A percentile compares a stretch with the other conserved stretches of the same genome.
Evolutionary conservation across 2,888 invertebrate genomes (phyloP).

Genomic region (Melikaiella ostensackeni): DNA sequence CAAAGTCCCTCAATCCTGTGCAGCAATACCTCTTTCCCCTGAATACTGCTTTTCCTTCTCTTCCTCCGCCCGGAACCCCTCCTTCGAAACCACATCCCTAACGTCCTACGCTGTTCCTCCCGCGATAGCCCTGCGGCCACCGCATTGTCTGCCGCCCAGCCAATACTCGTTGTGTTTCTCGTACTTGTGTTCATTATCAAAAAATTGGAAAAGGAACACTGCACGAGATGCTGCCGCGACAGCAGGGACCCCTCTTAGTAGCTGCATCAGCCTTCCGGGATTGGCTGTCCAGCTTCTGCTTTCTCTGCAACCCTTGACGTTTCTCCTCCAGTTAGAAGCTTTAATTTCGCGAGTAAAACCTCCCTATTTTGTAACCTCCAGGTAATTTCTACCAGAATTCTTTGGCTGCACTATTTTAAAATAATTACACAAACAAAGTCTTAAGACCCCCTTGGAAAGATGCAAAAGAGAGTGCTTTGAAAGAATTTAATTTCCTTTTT

Average conservation of each 20-base stretch:
- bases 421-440: slow-evolving; percentile 8
- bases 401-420: not conserved
- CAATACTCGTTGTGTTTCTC: slow-evolving; percentile 73
- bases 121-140: slow-evolving; percentile 76
- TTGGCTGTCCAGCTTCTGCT: slow-evolving; percentile 13
- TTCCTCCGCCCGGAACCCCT: slow-evolving; percentile 54
- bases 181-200: slow-evolving; percentile 75
- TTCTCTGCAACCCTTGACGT: not conserved
- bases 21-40: slow-evolving; percentile 49
- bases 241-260: slow-evolving; percentile 57
- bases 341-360: slow-evolving; percentile 6
- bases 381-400: not conserved
- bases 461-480: slow-evolving; percentile 4
- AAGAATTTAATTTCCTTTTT: slow-evolving; percentile 13
- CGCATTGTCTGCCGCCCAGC: slow-evolving; percentile 74
- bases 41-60: slow-evolving; percentile 52
- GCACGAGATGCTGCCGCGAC: slow-evolving; percentile 57
- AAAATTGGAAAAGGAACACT: slow-evolving; percentile 66
- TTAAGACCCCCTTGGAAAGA: not conserved
- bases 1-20: slow-evolving; percentile 65
- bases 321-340: slow-evolving; percentile 1
- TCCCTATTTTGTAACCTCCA: not conserved
- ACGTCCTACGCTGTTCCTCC: slow-evolving; percentile 68
- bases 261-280: slow-evolving; percentile 15
- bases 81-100: slow-evolving; percentile 57